Evolutionary conservation across 2,113 vertebrate genomes (phyloP).

Genomic region (Glareola pratincola): DNA sequence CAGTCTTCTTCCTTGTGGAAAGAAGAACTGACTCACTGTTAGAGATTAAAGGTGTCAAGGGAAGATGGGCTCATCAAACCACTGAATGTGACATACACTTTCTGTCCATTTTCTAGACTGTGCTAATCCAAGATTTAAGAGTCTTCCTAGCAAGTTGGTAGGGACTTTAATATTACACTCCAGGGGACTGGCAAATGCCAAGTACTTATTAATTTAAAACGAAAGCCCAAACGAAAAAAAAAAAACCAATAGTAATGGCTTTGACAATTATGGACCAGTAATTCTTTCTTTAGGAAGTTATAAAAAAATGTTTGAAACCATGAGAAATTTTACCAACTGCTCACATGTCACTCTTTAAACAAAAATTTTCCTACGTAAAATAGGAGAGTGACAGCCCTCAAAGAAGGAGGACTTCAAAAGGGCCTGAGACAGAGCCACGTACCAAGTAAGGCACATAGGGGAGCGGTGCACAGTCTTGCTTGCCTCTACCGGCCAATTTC

Average conservation of each 20-base stretch:
- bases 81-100: background rate
- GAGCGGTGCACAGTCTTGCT: background rate
- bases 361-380: background rate
- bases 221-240: background rate
- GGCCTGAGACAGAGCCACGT: background rate
- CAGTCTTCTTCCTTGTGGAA: background rate
- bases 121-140: background rate
- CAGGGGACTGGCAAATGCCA: background rate
- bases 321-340: background rate
- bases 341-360: background rate
- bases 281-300: background rate
- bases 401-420: background rate
- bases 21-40: background rate
- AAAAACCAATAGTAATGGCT: background rate
- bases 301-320: background rate
- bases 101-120: background rate
- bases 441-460: rapidly evolving
- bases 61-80: background rate
- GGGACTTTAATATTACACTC: background rate
- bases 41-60: background rate
- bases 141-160: background rate
- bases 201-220: background rate
- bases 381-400: background rate
- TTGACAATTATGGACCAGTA: background rate
- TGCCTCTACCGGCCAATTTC: background rate